Base-by-base conservation (phyloP, 2,113 vertebrate genomes). In the Chamaea fasciata region DNA sequence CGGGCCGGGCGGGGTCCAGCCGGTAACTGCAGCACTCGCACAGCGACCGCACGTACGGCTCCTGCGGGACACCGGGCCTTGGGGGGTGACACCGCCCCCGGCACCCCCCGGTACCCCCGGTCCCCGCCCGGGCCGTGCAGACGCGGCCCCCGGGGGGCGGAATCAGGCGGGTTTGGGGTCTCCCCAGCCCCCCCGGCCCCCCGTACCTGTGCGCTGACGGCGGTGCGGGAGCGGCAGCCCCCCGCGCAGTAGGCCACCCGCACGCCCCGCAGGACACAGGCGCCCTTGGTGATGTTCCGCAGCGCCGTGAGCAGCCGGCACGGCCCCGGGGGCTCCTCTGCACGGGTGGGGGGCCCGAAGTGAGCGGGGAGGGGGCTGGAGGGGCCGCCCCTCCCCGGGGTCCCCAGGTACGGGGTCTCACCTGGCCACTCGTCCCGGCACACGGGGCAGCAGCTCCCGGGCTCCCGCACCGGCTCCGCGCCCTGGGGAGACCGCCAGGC, bases 201-300 rank as follows among this genome's bases (percentile, higher is more conserved):
- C 18, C 30, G 12, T 16, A 86, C 98, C 99, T 99, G 98, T 27
- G 98, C 94, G 81, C 98, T 98, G 95, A 99, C 98, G 9, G 98
- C 97, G 11, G 98, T 98, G 96, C 98, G 98, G 85, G 99, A 99
- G 14, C 96, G 96, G 89, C 99, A 99, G 81, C 95, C 98, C 16
- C 99, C 99, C 20, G 97, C 97, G 95, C 98, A 99, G 98, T 98
- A 99, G 98, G 98, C 98, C 96, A 99, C 41, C 41, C 98, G 87
- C 98, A 99, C 98, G 39, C 97, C 97, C 73, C 98, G 98, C 81
- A 99, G 98, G 70, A 92, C 95, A 95, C 99, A 99, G 92, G 94
- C 88, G 17, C 98, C 98, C 92, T 99, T 99, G 91, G 98, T 98
- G 98, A 99, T 98, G 96, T 99, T 99, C 23, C 98, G 98, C 59